Evolutionary conservation across 1,140 invertebrate genomes (phyloP).

Genomic region (Diabrotica undecimpunctata): DNA sequence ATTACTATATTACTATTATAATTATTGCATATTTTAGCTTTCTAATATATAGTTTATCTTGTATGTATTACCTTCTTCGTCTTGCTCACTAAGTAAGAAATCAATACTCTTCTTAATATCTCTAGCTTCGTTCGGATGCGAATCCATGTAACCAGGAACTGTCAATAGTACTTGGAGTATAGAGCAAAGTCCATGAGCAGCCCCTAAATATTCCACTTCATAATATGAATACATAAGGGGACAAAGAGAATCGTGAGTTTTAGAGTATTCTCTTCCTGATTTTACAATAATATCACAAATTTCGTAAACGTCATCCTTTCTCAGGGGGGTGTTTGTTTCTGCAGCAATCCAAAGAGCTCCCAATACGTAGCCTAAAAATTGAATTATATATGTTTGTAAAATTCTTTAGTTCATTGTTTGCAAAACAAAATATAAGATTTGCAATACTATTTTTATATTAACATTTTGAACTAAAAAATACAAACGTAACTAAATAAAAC

Average conservation of each 20-base stretch:
- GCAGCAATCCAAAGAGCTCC: slow-evolving; percentile 70
- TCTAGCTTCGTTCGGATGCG: slow-evolving; percentile 51
- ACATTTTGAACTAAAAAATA: too few relatives aligned
- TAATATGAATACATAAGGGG: slow-evolving; percentile 86
- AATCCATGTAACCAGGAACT: slow-evolving; percentile 61
- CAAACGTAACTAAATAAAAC: too few relatives aligned
- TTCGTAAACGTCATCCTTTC: slow-evolving; percentile 56
- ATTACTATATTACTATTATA: too few relatives aligned
- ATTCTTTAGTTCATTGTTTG: too few relatives aligned
- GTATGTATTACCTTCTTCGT: slow-evolving; percentile 35
- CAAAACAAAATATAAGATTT: too few relatives aligned
- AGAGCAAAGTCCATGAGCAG: slow-evolving; percentile 70
- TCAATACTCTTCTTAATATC: slow-evolving; percentile 60
- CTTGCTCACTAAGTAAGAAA: slow-evolving; percentile 59
- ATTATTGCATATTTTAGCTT: neutral
- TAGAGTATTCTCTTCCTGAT: slow-evolving; percentile 68
- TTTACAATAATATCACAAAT: slow-evolving; percentile 66
- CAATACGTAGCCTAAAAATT: slow-evolving; percentile 63
- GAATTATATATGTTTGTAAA: too few relatives aligned
- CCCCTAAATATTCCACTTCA: slow-evolving; percentile 79
- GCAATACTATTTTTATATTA: too few relatives aligned
- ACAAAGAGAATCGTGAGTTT: slow-evolving; percentile 54
- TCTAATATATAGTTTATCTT: neutral
- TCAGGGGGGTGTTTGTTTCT: slow-evolving; percentile 53
- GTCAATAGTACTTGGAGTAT: slow-evolving; percentile 64